Evolutionary conservation across 2,797 vertebrate genomes (phyloP).

Genomic region (Heteromormyrus szaboi): DNA sequence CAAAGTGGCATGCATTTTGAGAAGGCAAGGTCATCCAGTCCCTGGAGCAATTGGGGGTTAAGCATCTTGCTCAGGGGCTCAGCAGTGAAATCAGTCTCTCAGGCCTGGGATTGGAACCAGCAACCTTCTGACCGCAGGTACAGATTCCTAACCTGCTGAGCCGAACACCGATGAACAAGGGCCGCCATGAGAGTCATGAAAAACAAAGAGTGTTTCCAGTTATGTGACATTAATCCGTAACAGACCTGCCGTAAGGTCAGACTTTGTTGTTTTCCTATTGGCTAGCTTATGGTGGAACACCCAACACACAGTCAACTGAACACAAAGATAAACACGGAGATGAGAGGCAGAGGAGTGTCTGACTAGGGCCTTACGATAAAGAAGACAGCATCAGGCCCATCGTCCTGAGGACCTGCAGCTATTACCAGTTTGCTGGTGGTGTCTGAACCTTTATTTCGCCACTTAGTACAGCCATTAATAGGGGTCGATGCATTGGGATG

Average conservation of each 20-base stretch:
- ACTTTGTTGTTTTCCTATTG: not conserved
- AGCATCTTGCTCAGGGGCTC: not conserved
- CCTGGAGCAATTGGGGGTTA: not conserved
- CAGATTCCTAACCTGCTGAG: not conserved
- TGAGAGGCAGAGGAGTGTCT: not conserved
- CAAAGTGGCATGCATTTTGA: not conserved
- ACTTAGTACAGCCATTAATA: not conserved
- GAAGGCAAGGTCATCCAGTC: not conserved
- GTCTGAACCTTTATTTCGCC: not conserved
- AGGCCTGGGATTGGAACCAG: not conserved
- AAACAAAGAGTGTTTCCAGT: not conserved
- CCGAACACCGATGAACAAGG: not conserved
- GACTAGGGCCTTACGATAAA: not conserved
- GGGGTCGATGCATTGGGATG: not conserved
- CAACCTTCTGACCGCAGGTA: not conserved
- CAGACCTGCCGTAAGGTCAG: not conserved
- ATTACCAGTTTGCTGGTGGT: not conserved
- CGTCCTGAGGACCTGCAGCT: not conserved
- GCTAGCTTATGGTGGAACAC: not conserved
- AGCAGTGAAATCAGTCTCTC: not conserved
- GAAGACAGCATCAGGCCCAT: not conserved
- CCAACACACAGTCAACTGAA: not conserved
- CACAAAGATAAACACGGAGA: not conserved
- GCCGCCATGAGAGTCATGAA: not conserved
- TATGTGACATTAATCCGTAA: not conserved